These are phyloP conservation scores for Synanthedon tipuliformis DNA, from an alignment of 2,888 invertebrate species.

Conservation along the genomic window DNA sequence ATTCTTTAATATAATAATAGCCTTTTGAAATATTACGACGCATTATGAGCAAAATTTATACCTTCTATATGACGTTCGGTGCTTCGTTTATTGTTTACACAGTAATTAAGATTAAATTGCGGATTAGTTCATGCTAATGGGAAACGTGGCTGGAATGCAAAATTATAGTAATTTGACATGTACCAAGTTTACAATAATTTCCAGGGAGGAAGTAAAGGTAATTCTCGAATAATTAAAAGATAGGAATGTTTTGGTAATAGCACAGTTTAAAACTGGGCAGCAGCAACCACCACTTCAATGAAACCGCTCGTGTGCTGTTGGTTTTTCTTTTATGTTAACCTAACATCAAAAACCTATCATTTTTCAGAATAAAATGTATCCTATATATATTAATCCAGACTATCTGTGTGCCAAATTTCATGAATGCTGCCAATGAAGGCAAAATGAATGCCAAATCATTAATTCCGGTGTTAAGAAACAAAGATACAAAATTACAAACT, in stretches of 20 bases:
- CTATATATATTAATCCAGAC: too few relatives aligned
- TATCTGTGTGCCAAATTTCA: too few relatives aligned
- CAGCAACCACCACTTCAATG: too few relatives aligned
- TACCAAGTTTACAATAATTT: background rate
- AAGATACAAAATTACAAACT: too few relatives aligned
- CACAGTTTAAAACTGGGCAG: background rate
- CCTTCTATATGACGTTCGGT: conserved; percentile 28
- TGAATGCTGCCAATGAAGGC: too few relatives aligned
- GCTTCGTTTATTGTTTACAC: conserved; percentile 43
- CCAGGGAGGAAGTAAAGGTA: background rate
- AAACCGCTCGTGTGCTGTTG: too few relatives aligned
- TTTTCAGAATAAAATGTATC: too few relatives aligned
- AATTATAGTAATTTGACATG: background rate
- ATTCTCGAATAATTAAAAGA: background rate
- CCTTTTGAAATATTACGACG: conserved; percentile 46
- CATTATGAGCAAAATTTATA: conserved; percentile 44
- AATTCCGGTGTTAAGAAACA: too few relatives aligned
- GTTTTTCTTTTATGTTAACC: too few relatives aligned
- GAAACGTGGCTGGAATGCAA: conserved; percentile 16
- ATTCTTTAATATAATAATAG: conserved; percentile 39
- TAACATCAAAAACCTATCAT: too few relatives aligned
- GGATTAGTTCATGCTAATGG: conserved; percentile 32
- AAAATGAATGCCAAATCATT: too few relatives aligned
- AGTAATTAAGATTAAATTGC: conserved; percentile 36
- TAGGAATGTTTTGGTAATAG: background rate